Evolutionary conservation across 92 coral and sea anemone species (phyloP).

Genomic region (Isaurus tuberculatus): DNA sequence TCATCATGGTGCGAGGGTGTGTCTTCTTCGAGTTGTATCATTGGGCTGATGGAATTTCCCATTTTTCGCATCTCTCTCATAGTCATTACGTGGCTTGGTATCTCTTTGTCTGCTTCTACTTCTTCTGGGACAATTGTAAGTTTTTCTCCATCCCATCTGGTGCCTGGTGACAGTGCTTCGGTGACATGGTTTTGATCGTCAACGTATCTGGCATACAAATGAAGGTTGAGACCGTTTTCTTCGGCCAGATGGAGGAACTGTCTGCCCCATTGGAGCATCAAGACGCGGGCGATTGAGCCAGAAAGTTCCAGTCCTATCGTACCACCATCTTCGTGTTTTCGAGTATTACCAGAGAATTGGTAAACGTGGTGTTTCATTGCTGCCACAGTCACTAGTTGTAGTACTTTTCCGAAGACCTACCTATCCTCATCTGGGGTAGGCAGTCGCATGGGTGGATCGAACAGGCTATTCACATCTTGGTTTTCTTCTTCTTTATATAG

Average conservation of each 20-base stretch:
- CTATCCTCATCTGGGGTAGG: slow-evolving; percentile 7
- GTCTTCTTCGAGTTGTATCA: neutral
- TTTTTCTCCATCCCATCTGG: slow-evolving; percentile 12
- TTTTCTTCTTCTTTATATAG: slow-evolving; percentile 8
- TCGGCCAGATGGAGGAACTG: slow-evolving; percentile 26
- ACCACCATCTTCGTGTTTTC: slow-evolving; percentile 38
- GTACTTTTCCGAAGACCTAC: slow-evolving; percentile 11
- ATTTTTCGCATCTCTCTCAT: slow-evolving; percentile 3
- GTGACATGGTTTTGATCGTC: slow-evolving; percentile 36
- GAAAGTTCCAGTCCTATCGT: slow-evolving; percentile 49
- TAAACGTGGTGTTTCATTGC: slow-evolving; percentile 43
- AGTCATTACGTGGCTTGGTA: neutral
- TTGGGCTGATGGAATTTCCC: slow-evolving; percentile 7
- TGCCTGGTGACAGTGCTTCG: slow-evolving; percentile 11
- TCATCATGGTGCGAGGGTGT: neutral
- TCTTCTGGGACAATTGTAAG: slow-evolving; percentile 4
- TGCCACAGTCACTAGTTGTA: slow-evolving; percentile 19
- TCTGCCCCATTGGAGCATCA: slow-evolving; percentile 46
- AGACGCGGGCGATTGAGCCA: slow-evolving; percentile 43
- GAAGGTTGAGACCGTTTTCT: slow-evolving; percentile 14
- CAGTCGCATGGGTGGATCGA: neutral
- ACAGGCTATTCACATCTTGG: neutral
- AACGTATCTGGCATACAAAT: slow-evolving; percentile 31
- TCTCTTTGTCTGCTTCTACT: slow-evolving; percentile 1
- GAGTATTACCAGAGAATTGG: slow-evolving; percentile 17